Evolutionary conservation across 2,797 vertebrate species (phyloP), one percentile per base, ranked within the genome.

Genomic region (Podarcis siculus): DNA sequence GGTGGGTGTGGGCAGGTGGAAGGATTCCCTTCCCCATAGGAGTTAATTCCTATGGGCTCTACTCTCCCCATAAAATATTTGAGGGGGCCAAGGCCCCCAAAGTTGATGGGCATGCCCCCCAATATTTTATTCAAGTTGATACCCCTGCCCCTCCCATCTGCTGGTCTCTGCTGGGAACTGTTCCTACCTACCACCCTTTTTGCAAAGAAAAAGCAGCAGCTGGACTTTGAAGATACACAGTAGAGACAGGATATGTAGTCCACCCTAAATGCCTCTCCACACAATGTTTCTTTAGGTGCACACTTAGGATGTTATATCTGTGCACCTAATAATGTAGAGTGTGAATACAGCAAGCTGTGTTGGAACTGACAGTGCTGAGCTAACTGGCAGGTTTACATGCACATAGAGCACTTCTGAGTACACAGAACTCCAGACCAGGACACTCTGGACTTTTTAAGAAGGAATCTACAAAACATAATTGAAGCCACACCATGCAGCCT

Each of bases 381-480:
- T 78, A 12, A 17, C 49, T 49, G 76, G 25, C 32, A 66, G 23
- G 35, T 80, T 32, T 61, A 64, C 23, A 45, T 23, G 17, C 55
- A 80, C 19, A 55, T 6, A 6, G 75, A 25, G 5, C 42, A 49
- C 6, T 23, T 81, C 5, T 81, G 35, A 81, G 64, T 81, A 25
- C 58, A 37, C 37, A 23, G 58, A 37, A 37, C 21, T 69, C 66
- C 27, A 25, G 10, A 27, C 27, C 27, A 69, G 23, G 2, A 27
- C 66, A 8, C 30, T n/a, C 10, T n/a, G 27, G 66, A 32, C 25
- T 83, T 45, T 83, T 71, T 12, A n/a, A 83, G 42, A 83, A 72
- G 39, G 42, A 32, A 71, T 67, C 10, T 61, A 39, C 8, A 3
- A 25, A 45, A 13, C 61, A 42, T 30, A 86, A 90, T 93, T 91